Evolutionary conservation across 1,140 invertebrate species (phyloP), one percentile per base, ranked within the genome.

Genomic region (Drosophila sulfurigaster): DNA sequence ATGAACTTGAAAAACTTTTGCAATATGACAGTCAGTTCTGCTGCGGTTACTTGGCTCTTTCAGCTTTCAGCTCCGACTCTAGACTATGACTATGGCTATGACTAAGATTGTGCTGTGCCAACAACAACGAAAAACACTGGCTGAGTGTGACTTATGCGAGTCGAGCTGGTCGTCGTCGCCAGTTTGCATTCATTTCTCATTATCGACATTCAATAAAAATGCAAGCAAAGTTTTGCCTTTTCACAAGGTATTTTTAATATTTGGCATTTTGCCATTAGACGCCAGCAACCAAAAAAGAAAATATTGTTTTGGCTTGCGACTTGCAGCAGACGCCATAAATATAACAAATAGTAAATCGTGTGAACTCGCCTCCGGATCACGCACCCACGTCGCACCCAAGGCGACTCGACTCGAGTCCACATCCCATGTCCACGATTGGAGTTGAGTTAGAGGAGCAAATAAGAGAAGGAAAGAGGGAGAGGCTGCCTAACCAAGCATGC

Each of bases 281-380:
- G 59, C 20, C 20, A 25, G 3, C 20, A 3, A 25, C 20, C 4
- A 25, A 59, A 79, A 35, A 13, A 52, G 56, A 58, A 72, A 75
- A 66, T 69, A 81, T 66, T 79, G 68, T 72, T 85, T 86, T 89
- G 74, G 59, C 64, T 80, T 20, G 10, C 72, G 81, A 88, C 74
- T 88, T 88, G 69, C 57, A 77, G 66, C 86, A 89, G 85, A 89
- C 85, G 67, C 86, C 78, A 85, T 90, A 89, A 89, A 89, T 89
- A 90, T 81, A 72, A 54, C 56, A 30, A 69, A 30, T 41, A 43
- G 38, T 5, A n/a, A 38, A 11, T 16, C 6, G 45, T 13, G 76
- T 62, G 16, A 30, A 15, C 16, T 51, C 46, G 48, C 38, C 58
- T 67, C 57, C 51, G 35, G 15, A 51, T 56, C 77, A 66, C 85